Evolutionary conservation across 2,113 vertebrate species (phyloP).

Genomic region (Pedetes capensis): DNA sequence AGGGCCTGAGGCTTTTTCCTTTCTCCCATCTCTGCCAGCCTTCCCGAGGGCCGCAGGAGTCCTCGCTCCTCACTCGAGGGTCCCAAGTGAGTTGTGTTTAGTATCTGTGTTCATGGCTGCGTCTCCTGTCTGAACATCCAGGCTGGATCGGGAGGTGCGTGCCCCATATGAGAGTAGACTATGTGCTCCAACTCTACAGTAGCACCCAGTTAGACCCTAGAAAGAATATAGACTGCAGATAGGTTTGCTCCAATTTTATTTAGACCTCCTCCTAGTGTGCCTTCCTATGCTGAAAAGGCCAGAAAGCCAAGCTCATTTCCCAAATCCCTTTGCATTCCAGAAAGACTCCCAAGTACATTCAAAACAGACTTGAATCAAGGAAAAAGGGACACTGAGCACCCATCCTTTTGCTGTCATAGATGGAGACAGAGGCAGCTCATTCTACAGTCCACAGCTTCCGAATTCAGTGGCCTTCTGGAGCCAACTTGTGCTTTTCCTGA

Average conservation of each 20-base stretch:
- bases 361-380: neutral
- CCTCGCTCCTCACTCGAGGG: no score
- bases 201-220: neutral
- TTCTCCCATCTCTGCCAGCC: no score
- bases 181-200: neutral
- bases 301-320: neutral
- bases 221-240: neutral
- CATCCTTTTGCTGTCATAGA: neutral
- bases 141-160: no score
- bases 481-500: neutral
- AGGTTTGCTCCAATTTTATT: neutral
- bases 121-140: no score
- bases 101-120: no score
- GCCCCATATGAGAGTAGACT: neutral
- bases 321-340: neutral
- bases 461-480: neutral
- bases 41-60: no score
- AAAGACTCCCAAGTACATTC: neutral
- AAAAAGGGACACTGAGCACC: neutral
- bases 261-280: neutral
- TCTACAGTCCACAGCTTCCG: neutral
- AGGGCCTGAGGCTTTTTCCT: no score
- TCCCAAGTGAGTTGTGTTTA: no score
- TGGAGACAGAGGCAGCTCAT: neutral
- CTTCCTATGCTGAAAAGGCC: neutral